Conservation (phyloP, 2,888 invertebrate species). For the Argyresthia albistria region DNA sequence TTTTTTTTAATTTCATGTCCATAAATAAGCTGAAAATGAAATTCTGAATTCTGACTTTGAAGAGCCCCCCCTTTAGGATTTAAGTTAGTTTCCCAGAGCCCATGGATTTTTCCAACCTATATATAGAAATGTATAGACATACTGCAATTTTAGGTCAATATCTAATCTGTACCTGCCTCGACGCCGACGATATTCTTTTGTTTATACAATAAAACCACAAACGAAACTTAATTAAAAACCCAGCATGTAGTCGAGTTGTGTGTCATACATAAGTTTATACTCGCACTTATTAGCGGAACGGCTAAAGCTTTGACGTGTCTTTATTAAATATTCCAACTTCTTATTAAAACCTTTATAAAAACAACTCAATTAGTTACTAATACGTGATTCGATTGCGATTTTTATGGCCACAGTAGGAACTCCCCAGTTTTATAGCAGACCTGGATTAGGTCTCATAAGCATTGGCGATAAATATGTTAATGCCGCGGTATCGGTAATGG, state of each 20-base stretch:
- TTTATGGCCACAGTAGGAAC: slow-evolving; percentile 27
- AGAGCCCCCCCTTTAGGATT: too few species aligned
- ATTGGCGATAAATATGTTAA: neutral
- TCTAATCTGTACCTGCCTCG: too few species aligned
- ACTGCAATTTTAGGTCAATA: too few species aligned
- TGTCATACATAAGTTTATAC: slow-evolving; percentile 31
- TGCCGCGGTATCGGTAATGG: neutral
- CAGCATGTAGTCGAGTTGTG: slow-evolving; percentile 18
- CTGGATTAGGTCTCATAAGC: neutral
- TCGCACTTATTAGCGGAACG: slow-evolving; percentile 27
- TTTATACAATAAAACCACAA: too few species aligned
- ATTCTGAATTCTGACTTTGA: too few species aligned
- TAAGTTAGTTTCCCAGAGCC: too few species aligned
- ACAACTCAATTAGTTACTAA: slow-evolving; percentile 38
- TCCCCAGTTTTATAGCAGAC: slow-evolving; percentile 12
- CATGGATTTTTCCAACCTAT: too few species aligned
- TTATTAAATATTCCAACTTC: slow-evolving; percentile 19
- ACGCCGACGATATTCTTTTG: too few species aligned
- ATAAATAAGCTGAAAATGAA: too few species aligned
- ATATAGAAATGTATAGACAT: too few species aligned
- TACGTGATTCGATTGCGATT: slow-evolving; percentile 27
- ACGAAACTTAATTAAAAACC: too few species aligned
- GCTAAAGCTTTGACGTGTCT: neutral
- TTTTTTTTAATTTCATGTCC: too few species aligned
- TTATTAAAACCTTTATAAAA: slow-evolving; percentile 24